These are phyloP conservation scores for Parasteatoda tepidariorum DNA, from an alignment of 1,140 invertebrate genomes.

Conservation along the genomic window DNA sequence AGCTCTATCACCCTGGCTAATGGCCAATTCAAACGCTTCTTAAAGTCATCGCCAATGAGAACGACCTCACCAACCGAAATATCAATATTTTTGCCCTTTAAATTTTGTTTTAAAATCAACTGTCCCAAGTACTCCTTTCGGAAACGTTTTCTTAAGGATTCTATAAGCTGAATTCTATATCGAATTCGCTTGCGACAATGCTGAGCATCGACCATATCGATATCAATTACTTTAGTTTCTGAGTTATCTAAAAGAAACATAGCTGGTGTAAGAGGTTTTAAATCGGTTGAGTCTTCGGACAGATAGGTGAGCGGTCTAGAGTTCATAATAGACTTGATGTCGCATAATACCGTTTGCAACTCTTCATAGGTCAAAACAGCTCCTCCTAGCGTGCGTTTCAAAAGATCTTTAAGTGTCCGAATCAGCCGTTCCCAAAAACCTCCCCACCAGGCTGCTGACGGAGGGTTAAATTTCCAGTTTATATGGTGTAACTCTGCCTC, in stretches of 20 bases:
- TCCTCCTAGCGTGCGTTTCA: neutral
- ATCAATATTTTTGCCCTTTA: neutral
- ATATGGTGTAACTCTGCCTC: neutral
- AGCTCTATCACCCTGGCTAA: neutral
- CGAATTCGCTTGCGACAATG: neutral
- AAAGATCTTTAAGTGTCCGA: slow-evolving; percentile 4
- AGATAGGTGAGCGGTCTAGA: slow-evolving; percentile 59
- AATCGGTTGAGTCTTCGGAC: slow-evolving; percentile 47
- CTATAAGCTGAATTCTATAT: neutral
- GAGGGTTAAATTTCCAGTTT: slow-evolving; percentile 11
- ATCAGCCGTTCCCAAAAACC: slow-evolving; percentile 22
- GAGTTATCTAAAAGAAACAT: slow-evolving; percentile 12
- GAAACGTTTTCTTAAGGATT: neutral
- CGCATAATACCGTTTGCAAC: slow-evolving; percentile 56
- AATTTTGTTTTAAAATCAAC: neutral
- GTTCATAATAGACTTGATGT: slow-evolving; percentile 54
- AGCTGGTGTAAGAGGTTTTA: slow-evolving; percentile 12
- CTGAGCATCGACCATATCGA: neutral
- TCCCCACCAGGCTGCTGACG: slow-evolving; percentile 1
- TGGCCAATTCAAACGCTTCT: neutral
- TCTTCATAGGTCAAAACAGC: slow-evolving; percentile 38
- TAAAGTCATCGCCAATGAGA: neutral
- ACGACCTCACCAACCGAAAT: neutral
- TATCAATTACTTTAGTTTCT: neutral
- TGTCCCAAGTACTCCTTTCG: neutral